Evolutionary conservation across 2,113 vertebrate genomes (phyloP), one percentile per base, ranked within the genome.

Genomic region (Orientallactaga bullata): DNA sequence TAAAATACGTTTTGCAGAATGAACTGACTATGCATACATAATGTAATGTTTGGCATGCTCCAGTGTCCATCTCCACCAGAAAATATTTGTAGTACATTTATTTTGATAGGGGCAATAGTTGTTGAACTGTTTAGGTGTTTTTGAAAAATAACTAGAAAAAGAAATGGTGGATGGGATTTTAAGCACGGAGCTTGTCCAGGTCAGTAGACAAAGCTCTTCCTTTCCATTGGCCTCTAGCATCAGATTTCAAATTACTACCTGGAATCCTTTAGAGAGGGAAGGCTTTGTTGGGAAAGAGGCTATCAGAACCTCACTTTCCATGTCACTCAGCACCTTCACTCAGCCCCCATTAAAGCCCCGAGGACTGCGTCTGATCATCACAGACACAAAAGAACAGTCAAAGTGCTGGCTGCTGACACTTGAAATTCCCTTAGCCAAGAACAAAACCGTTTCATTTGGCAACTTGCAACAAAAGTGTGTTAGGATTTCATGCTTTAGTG

Each of bases 391-490:
- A 37, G 28, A 80, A 73, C 61, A 89, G n/a, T 80, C 5, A 73
- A 66, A 76, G 35, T 26, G 20, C 39, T 89, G 28, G 61, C 86
- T 37, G 80, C 83, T 73, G 74, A 61, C 68, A 42, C 83, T 88
- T 72, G 86, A 90, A 77, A 79, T 83, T 39, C 84, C 24, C 18
- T 95, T 68, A 30, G 24, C 58, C 15, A 32, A 86, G 79, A 86
- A 92, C 55, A 73, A 72, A 95, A 73, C 66, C 76, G 26, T 72
- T 71, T 82, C 37, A 61, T 66, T 68, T 60, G 7, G 3, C 21
- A 37, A 10, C 68, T 39, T 35, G 11, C 0, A 83, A 32, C 39
- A 30, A 55, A 65, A 74, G 32, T 60, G 26, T 76, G 80, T 94
- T 76, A 0, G 17, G 42, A 37, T 58, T 84, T 35, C 42, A 10